Base-by-base conservation (phyloP, 1,140 invertebrate genomes). In the Drosophila auraria region DNA sequence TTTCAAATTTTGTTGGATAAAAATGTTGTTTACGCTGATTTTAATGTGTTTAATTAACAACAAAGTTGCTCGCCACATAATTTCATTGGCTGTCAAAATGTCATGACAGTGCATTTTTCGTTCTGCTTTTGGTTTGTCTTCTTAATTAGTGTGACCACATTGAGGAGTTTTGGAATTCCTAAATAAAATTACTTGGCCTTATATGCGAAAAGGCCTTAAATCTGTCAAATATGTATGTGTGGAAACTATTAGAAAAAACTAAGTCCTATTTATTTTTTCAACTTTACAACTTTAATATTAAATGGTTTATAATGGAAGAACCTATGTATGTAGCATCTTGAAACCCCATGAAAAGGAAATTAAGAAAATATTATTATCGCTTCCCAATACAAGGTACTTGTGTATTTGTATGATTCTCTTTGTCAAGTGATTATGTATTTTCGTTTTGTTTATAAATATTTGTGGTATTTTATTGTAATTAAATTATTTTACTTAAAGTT, bases 151-250 rank as follows among this genome's bases (percentile, higher is more conserved):
- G 30, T 49, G 44, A 49, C 64, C 56, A 40, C 60, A 38, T 38
- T 8, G 8, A 14, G 6, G 5, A 27, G 23, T 38, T 64, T 64
- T n/a, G 6, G 23, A 33, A 44, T 14, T 63, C 25, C 30, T 59
- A 69, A 77, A 82, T 66, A 59, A 66, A 77, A 74, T 68, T 1
- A 40, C 2, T 4, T 23, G 11, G 25, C 2, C 11, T 12, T 40
- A 40, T 42, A 27, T 25, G 76, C 57, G 15, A n/a, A 53, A 14
- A 3, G n/a, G 8, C 7, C 15, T 50, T 5, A 25, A 30, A 53
- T 53, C n/a, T n/a, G 69, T 49, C 49, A 69, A 68, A 63, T 62
- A 72, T n/a, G n/a, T 62, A 72, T 72, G 40, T 44, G 57, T 61
- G 23, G 40, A 76, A 66, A 77, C 5, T 20, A 5, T 58, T 33